A percentile compares a stretch with the other conserved stretches of the same genome.
These are phyloP conservation scores for Micromussa lordhowensis DNA, from an alignment of 92 coral and sea anemone genomes.

Conservation along the genomic window DNA sequence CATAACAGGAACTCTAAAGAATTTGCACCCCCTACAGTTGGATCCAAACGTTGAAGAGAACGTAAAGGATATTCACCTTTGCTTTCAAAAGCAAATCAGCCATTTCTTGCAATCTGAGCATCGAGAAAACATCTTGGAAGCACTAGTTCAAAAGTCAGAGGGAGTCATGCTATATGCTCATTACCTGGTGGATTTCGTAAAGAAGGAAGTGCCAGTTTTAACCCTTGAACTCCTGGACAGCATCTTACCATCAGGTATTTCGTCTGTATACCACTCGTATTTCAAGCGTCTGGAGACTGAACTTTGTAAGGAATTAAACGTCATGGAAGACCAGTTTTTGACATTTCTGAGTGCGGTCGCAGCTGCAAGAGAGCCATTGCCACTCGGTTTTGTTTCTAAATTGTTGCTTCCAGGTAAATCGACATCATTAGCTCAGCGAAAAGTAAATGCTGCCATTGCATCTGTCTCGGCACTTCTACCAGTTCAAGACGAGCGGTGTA, in stretches of 20 bases:
- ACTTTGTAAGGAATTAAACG: not conserved
- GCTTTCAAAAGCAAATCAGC: slow-evolving; percentile 33
- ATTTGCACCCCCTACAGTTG: slow-evolving; percentile 33
- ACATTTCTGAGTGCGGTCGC: slow-evolving; percentile 11
- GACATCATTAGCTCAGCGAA: not conserved
- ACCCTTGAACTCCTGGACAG: slow-evolving; percentile 14
- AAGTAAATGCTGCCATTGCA: slow-evolving; percentile 9
- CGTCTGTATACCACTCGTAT: slow-evolving; percentile 25
- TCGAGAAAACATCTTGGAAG: not conserved
- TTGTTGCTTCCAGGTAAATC: slow-evolving; percentile 4
- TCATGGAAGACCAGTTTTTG: slow-evolving; percentile 5
- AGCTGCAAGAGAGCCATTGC: slow-evolving; percentile 38
- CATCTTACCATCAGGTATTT: slow-evolving; percentile 13
- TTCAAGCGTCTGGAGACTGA: slow-evolving; percentile 28
- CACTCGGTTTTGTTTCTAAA: slow-evolving; percentile 1
- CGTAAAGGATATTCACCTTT: slow-evolving; percentile 23
- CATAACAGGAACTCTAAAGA: slow-evolving; percentile 14
- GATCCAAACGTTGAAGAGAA: slow-evolving; percentile 57
- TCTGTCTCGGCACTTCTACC: slow-evolving; percentile 61
- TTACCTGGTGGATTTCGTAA: slow-evolving; percentile 11
- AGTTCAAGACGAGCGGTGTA: slow-evolving; percentile 40
- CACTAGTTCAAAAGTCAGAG: slow-evolving; percentile 54
- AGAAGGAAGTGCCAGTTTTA: not conserved
- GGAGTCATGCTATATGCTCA: slow-evolving; percentile 25
- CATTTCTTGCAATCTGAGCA: slow-evolving; percentile 14